Evolutionary conservation across 2,888 invertebrate genomes (phyloP), one percentile per base, ranked within the genome.

Genomic region (Mimas tiliae): DNA sequence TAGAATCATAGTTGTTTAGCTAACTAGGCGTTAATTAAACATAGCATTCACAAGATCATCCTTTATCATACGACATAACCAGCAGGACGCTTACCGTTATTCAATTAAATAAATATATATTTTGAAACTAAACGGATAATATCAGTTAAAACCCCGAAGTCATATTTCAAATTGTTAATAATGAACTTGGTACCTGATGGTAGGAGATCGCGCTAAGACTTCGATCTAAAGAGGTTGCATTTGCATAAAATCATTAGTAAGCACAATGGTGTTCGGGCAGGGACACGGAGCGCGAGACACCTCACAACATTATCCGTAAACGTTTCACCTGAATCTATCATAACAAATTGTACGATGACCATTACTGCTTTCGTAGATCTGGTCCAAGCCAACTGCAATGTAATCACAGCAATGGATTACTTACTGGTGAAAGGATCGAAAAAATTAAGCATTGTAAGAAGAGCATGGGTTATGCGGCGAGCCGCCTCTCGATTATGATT

Each of bases 181-280:
- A 93, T 93, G 92, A 92, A 90, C 90, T 85, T 83, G 86, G 91
- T 93, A 91, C 92, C 93, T 93, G 93, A 93, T 90, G 90, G 88
- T 89, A 89, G 79, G 90, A 92, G 92, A 92, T 93, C 93, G 92
- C 93, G 91, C 91, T 93, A 93, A 92, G 93, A 91, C 92, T 91
- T 90, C 92, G 91, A 93, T 93, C 93, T 93, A 91, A 93, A 93
- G 92, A 92, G 91, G 88, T 85, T 93, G 88, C 93, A 93, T 93
- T 93, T 93, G 93, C 93, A 93, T 93, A 93, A 93, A 93, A 93
- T 93, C 93, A 93, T 93, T 93, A 93, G 93, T 91, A 92, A 93
- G 92, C 93, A 93, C 93, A 93, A 93, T 93, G 93, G 91, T 87
- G 88, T 83, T 84, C 91, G 87, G 86, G 90, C 89, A 90, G 91